A percentile compares a stretch with the other conserved stretches of the same genome.
Conservation (phyloP, 2,888 invertebrate genomes). For the Stenodera caucasica region DNA sequence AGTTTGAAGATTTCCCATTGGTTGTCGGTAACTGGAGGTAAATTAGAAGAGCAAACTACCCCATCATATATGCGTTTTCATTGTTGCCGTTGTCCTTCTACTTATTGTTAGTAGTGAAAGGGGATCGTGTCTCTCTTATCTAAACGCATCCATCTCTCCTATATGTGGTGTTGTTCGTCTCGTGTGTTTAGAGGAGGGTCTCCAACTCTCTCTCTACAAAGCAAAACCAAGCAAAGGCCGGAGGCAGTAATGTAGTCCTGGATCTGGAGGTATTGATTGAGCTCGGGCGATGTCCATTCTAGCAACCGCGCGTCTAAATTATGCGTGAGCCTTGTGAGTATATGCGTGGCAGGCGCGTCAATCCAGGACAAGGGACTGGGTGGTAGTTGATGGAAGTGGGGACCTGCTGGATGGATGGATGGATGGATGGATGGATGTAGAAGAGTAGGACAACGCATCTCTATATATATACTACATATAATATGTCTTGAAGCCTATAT, state of each 20-base stretch:
- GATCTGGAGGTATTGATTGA: slow-evolving; percentile 54
- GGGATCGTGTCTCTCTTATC: slow-evolving; percentile 19
- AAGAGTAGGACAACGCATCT: too few species aligned
- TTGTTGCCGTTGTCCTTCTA: slow-evolving; percentile 6
- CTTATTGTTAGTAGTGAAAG: too few species aligned
- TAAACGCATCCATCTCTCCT: slow-evolving; percentile 30
- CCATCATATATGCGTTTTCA: slow-evolving; percentile 17
- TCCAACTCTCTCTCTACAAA: slow-evolving; percentile 16
- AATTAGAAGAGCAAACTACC: background rate
- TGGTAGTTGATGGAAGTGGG: slow-evolving; percentile 10
- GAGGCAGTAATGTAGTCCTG: slow-evolving; percentile 50
- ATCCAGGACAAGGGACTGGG: slow-evolving; percentile 38
- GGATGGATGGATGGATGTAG: too few species aligned
- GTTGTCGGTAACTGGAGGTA: background rate
- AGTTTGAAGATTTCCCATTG: background rate
- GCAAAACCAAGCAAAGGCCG: slow-evolving; percentile 29
- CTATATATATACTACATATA: slow-evolving; percentile 13
- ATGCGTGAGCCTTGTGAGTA: slow-evolving; percentile 56
- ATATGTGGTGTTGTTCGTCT: slow-evolving; percentile 17
- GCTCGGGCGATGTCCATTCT: slow-evolving; percentile 57
- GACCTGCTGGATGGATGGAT: background rate
- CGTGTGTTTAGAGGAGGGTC: too few species aligned
- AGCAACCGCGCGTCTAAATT: slow-evolving; percentile 57
- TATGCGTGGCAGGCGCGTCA: slow-evolving; percentile 55
- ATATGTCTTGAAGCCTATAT: slow-evolving; percentile 45